These are phyloP conservation scores for Drosophila tristis DNA, from an alignment of 1,140 invertebrate species.

Conservation along the genomic window DNA sequence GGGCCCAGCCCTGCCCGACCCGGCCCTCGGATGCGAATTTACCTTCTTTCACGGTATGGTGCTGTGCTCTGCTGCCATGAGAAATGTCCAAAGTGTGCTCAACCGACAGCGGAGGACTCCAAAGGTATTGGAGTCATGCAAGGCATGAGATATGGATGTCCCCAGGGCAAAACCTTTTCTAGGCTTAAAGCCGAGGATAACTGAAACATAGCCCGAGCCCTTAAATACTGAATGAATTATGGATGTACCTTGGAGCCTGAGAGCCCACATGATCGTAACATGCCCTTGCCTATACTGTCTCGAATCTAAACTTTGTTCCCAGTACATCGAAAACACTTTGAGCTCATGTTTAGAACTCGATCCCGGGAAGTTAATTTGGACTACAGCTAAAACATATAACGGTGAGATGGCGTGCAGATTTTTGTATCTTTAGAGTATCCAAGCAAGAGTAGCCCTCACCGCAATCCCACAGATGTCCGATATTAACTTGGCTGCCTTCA, in stretches of 20 bases:
- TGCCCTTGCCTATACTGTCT: too few species aligned
- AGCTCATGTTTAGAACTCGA: too few species aligned
- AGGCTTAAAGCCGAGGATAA: background rate
- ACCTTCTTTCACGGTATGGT: conserved; percentile 30
- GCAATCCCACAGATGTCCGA: conserved; percentile 47
- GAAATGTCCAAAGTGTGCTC: conserved; percentile 51
- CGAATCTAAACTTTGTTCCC: too few species aligned
- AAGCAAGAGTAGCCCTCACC: background rate
- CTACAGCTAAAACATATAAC: background rate
- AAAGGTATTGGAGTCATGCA: conserved; percentile 38
- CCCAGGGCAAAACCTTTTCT: conserved; percentile 12
- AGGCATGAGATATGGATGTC: conserved; percentile 46
- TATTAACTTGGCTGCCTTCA: conserved; percentile 54
- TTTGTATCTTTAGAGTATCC: conserved; percentile 5
- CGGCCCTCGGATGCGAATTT: conserved; percentile 14
- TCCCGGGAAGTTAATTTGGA: too few species aligned
- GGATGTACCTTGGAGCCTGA: background rate
- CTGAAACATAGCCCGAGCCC: background rate
- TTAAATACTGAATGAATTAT: conserved; percentile 12
- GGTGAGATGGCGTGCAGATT: background rate
- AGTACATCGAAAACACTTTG: too few species aligned
- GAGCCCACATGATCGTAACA: too few species aligned
- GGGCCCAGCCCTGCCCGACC: conserved; percentile 3
- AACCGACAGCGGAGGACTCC: conserved; percentile 20
- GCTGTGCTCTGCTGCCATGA: conserved; percentile 27